Base-by-base conservation (phyloP, 2,888 invertebrate genomes). In the Syritta pipiens region DNA sequence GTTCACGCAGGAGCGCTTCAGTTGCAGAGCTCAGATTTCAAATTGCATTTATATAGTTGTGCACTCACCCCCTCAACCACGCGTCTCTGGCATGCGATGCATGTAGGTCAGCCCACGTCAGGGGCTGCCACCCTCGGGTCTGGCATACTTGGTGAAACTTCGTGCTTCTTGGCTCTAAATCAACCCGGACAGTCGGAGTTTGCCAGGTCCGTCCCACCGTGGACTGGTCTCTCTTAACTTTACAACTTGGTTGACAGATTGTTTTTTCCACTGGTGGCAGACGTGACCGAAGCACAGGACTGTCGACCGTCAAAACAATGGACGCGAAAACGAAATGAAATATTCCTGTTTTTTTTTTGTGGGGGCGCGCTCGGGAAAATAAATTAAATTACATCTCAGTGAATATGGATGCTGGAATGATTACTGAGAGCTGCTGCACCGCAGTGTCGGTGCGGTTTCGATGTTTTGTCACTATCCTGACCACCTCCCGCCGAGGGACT, bases 371-470 rank as follows among this genome's bases (percentile, higher is more conserved):
- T 14, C 51, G 46, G 44, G 46, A 59, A 71, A 71, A 76, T 62
- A 65, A 76, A 76, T 76, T 71, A 77, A 77, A 77, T 71, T 71
- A 65, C 59, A 71, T 59, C 71, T 71, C 65, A 24, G 40, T 53
- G 71, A 63, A 77, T 77, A 63, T 71, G 59, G 76, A 51, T 32
- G 37, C 10, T 26, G 12, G 53, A 51, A 46, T 59, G 71, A 76
- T 53, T 44, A 53, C 30, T 46, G 51, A 60, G 59, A 46, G 42
- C 40, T 53, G 57, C 46, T 65, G 63, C 71, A 77, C 71, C 65
- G 40, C 63, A 65, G 67, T 55, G 72, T 72, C 77, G 77, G 77
- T 79, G 77, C 62, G 77, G 77, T 79, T 72, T 67, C 44, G 55
- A 59, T 72, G 72, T 79, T 79, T 60, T 79, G 77, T 79, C 72